Evolutionary conservation across 2,888 invertebrate genomes (phyloP), one percentile per base, ranked within the genome.

Genomic region (Rotaria sp.): DNA sequence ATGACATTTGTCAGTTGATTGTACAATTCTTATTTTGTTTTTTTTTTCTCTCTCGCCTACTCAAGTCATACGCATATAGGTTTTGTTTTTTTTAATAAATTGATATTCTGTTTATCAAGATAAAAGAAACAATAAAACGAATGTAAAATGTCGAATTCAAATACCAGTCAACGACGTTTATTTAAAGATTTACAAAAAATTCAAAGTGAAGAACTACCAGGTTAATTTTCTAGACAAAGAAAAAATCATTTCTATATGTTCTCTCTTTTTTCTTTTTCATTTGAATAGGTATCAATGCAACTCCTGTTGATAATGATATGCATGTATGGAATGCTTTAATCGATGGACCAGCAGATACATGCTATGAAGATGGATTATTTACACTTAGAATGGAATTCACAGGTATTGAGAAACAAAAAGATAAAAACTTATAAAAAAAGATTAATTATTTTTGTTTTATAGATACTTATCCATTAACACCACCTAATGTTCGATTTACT

Each of bases 401-500:
- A n/a, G 80, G 80, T 80, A 80, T 45, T 45, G 1, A 7, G 0
- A 35, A 67, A 45, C 13, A 0, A 3, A 15, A 50, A 50, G 3
- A 50, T 18, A 4, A 13, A 4, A 18, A 50, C 18, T 18, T 10
- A 13, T 15, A 18, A 50, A 50, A 1, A 5, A 3, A 18, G 3
- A 50, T 18, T 2, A 50, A 4, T 2, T 50, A 4, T 50, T 15
- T 0, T 50, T 50, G 3, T 13, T 18, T 45, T 80, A 0, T n/a
- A 80, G 80, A 80, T 80, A 41, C 41, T 10, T 80, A 80, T 80
- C 80, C 80, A 45, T 26, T 80, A 15, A 80, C 41, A 80, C 80
- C 80, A 45, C 80, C 80, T 26, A 80, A 38, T 41, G 80, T 80
- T 41, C 80, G 80, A 45, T 80, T 80, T 80, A 80, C 80, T 21